These are phyloP conservation scores for Apus apus DNA, from an alignment of 2,113 vertebrate genomes.

Conservation along the genomic window DNA sequence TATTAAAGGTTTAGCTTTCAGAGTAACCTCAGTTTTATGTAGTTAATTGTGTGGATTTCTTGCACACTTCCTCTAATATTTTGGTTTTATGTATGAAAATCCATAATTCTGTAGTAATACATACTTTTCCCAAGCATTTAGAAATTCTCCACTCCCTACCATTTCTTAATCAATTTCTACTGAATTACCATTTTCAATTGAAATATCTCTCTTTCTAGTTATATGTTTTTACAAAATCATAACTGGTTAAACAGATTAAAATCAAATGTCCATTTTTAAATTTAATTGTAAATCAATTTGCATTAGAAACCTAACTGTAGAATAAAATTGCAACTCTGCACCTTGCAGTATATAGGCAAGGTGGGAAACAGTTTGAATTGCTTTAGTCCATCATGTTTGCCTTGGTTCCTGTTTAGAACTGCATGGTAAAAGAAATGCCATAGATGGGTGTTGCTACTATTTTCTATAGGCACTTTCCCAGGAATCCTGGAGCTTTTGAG, in stretches of 20 bases:
- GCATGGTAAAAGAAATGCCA: neutral
- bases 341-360: neutral
- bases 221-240: conserved; percentile 40
- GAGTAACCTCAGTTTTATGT: neutral
- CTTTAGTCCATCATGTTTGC: conserved; percentile 11
- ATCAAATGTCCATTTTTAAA: conserved; percentile 19
- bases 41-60: neutral
- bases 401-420: conserved; percentile 29
- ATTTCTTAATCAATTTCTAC: neutral
- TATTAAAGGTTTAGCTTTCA: neutral
- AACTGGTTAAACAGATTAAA: neutral
- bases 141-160: neutral
- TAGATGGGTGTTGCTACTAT: neutral
- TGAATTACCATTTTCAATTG: conserved; percentile 39
- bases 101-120: neutral
- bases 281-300: conserved; percentile 55
- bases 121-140: neutral
- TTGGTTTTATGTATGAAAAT: neutral
- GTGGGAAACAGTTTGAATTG: conserved; percentile 6
- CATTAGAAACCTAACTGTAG: conserved; percentile 37
- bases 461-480: neutral
- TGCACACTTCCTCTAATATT: neutral
- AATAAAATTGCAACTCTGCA: neutral
- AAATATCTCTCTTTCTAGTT: neutral
- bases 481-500: neutral